Base-by-base conservation (phyloP, 53 echinoderm and acorn worm genomes). In the Paelopatides confundens region DNA sequence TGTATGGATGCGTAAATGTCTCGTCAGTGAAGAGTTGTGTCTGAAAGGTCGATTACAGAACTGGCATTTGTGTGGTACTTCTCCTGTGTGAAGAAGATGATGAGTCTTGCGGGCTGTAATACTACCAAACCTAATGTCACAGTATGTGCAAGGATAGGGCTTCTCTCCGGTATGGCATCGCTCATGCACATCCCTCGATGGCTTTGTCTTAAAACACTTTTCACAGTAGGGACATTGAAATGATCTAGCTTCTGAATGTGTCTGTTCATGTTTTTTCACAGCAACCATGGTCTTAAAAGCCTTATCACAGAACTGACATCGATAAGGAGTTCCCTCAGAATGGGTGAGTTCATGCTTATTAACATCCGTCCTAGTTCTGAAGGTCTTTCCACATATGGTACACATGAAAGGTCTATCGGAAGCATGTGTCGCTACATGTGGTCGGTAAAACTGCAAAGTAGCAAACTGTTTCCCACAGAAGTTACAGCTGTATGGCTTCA, bases 51-150 rank as follows among this genome's bases (percentile, higher is more conserved):
- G 51, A 4, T 52, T 30, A 32, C 79, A 79, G 79, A 31, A 52
- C 18, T 51, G 47, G 48, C 79, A 79, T 28, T 79, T 79, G 58
- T 79, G 48, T 24, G 79, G 79, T 21, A 79, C 33, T 48, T 79
- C 79, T 14, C 79, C 79, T 52, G 79, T 79, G 21, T 74, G 74
- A 40, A 74, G 39, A 3, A 39, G 46, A 23, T 74, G 40, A n/a
- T 74, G 74, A 1, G 74, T 46, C 10, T 43, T 74, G n/a, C 74
- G 46, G 15, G 74, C 74, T 40, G 74, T 23, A 1, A 74, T 24
- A 26, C 74, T 46, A 40, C 26, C 26, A 24, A 74, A 40, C 36
- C 43, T 39, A 23, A 12, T 38, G 23, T 74, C 74, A 9, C 74
- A 74, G 35, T 74, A 46, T 5, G 40, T 21, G n/a, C 74, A 74